These are phyloP conservation scores for Drosophila repleta DNA, from an alignment of 1,140 invertebrate species.

Conservation along the genomic window DNA sequence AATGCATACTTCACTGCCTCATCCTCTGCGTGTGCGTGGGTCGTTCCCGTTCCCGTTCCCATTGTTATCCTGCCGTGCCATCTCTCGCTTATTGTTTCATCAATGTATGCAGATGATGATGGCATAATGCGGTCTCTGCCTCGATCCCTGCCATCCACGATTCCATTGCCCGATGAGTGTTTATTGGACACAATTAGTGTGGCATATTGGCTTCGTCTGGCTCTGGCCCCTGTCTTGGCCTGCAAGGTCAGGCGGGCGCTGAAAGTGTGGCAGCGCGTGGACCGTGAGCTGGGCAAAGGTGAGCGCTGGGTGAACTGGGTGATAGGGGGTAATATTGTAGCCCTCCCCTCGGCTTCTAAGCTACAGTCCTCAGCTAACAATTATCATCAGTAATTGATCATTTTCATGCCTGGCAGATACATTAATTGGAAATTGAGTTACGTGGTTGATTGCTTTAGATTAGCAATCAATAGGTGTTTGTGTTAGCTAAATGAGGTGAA, in stretches of 20 bases:
- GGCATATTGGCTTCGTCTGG: slow-evolving; percentile 72
- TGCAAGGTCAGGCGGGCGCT: slow-evolving; percentile 51
- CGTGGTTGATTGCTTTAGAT: slow-evolving; percentile 7
- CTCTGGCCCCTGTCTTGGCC: slow-evolving; percentile 31
- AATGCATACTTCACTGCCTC: slow-evolving; percentile 80
- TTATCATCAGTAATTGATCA: slow-evolving; percentile 36
- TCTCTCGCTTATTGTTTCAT: slow-evolving; percentile 80
- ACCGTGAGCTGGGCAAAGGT: slow-evolving; percentile 19
- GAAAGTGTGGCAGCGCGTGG: slow-evolving; percentile 64
- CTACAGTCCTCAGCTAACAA: slow-evolving; percentile 1
- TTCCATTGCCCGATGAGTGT: slow-evolving; percentile 58
- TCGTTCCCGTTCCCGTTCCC: slow-evolving; percentile 37
- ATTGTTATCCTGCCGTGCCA: slow-evolving; percentile 80
- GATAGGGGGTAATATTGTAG: slow-evolving; percentile 14
- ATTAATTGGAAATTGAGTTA: slow-evolving; percentile 18
- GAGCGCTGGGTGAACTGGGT: slow-evolving; percentile 30
- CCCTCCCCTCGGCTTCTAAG: slow-evolving; percentile 17
- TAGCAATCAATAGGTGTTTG: background rate
- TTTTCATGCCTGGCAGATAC: slow-evolving; percentile 26
- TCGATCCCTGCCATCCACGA: slow-evolving; percentile 17
- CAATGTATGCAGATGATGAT: slow-evolving; percentile 80
- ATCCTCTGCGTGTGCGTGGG: slow-evolving; percentile 77
- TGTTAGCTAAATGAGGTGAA: background rate
- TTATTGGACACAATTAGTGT: slow-evolving; percentile 82
- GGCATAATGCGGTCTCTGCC: slow-evolving; percentile 69